phyloP scores from a whole-genome alignment of 2,888 invertebrate species.

The Nomada ruficornis region DNA sequence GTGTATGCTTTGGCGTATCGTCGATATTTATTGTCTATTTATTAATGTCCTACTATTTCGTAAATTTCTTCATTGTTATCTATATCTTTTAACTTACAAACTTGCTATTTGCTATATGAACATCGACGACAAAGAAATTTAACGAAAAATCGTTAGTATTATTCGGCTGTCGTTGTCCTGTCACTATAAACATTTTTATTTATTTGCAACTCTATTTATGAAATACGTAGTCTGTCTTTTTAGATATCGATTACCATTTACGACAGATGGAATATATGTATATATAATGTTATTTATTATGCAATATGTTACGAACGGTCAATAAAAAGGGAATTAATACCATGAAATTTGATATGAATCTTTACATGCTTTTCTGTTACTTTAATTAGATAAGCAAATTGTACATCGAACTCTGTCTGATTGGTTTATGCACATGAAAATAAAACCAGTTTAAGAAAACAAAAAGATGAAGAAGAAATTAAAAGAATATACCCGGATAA shows the following conservation, averaged over 20 bases:
- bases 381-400: no score
- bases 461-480: no score
- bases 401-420: no score
- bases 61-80: constrained; percentile 43
- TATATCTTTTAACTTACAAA: constrained; percentile 13
- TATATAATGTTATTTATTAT: constrained; percentile 74
- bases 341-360: background rate
- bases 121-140: constrained; percentile 8
- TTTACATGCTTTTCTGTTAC: background rate
- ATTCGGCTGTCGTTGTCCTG: constrained; percentile 48
- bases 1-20: constrained; percentile 38
- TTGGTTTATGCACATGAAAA: no score
- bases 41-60: constrained; percentile 32
- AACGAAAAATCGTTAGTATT: constrained; percentile 52
- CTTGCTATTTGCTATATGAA: constrained; percentile 25
- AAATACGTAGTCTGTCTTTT: constrained; percentile 65
- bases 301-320: constrained; percentile 75
- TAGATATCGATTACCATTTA: constrained; percentile 60
- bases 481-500: no score
- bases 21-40: constrained; percentile 42
- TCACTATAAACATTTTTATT: constrained; percentile 66
- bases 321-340: constrained; percentile 72
- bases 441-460: no score
- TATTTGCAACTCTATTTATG: constrained; percentile 61
- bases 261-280: constrained; percentile 65